Evolutionary conservation across 2,797 vertebrate species (phyloP).

Genomic region (Falco rusticolus): DNA sequence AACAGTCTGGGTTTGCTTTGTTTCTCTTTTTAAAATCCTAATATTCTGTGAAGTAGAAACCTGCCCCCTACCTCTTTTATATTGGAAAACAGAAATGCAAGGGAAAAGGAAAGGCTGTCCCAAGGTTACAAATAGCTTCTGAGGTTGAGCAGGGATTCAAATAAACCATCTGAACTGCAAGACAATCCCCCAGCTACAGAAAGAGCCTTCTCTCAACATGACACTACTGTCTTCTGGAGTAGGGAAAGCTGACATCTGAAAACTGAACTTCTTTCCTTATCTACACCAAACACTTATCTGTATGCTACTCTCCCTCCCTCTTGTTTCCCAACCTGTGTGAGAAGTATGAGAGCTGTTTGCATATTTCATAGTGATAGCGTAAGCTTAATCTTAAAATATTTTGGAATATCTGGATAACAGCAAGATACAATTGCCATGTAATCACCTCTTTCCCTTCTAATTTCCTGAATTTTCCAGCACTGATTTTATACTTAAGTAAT

Average conservation of each 20-base stretch:
- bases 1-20: not conserved
- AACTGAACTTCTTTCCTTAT: not conserved
- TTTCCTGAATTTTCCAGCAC: not conserved
- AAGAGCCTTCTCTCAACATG: not conserved
- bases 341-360: not conserved
- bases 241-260: not conserved
- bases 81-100: not conserved
- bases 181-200: not conserved
- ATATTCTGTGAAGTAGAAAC: not conserved
- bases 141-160: not conserved
- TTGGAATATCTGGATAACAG: not conserved
- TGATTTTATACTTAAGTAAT: not conserved
- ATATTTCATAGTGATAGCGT: accelerated
- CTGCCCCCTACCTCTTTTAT: not conserved
- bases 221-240: not conserved
- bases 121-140: not conserved
- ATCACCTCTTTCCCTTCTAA: not conserved
- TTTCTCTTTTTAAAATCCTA: not conserved
- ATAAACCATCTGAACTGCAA: not conserved
- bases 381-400: not conserved
- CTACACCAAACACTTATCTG: not conserved
- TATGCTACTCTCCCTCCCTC: too few relatives aligned
- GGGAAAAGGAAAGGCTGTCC: not conserved
- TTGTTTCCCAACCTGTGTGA: not conserved
- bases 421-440: not conserved